Percentiles rank a stretch among this genome's conserved stretches.
Conservation (phyloP, 2,113 vertebrate genomes). For the Rostratula benghalensis region DNA sequence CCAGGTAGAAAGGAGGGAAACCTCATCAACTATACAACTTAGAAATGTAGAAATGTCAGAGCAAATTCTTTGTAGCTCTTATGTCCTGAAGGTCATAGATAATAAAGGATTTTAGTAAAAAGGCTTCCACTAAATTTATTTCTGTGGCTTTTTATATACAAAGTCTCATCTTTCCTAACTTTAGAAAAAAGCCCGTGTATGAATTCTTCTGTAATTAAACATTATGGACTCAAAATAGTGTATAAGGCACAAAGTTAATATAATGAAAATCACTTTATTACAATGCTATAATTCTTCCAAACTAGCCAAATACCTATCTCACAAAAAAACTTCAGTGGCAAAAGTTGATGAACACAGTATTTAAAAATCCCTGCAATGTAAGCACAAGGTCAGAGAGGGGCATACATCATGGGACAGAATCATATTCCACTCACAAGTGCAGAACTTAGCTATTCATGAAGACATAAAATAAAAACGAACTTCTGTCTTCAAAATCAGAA, state of each 20-base stretch:
- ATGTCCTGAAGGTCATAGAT: background rate
- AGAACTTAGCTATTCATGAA: background rate
- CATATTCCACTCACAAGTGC: background rate
- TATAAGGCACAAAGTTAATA: background rate
- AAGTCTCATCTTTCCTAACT: background rate
- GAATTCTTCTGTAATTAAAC: background rate
- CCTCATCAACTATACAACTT: background rate
- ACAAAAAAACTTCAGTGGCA: background rate
- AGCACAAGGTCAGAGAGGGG: background rate
- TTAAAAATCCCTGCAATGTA: background rate
- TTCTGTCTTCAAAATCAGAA: background rate
- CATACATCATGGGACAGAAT: background rate
- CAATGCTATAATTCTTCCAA: background rate
- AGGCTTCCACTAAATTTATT: background rate
- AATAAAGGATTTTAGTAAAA: background rate
- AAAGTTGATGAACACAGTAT: too few relatives aligned
- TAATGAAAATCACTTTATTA: background rate
- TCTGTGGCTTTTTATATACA: background rate
- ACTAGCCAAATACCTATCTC: background rate
- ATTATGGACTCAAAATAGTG: background rate
- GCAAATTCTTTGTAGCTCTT: background rate
- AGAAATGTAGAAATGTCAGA: slow-evolving; percentile 1
- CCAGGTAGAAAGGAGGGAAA: background rate
- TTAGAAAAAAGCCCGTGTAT: background rate
- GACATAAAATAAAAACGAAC: background rate